phyloP scores from a whole-genome alignment of 2,113 vertebrate genomes.

The Thalassoma bifasciatum region DNA sequence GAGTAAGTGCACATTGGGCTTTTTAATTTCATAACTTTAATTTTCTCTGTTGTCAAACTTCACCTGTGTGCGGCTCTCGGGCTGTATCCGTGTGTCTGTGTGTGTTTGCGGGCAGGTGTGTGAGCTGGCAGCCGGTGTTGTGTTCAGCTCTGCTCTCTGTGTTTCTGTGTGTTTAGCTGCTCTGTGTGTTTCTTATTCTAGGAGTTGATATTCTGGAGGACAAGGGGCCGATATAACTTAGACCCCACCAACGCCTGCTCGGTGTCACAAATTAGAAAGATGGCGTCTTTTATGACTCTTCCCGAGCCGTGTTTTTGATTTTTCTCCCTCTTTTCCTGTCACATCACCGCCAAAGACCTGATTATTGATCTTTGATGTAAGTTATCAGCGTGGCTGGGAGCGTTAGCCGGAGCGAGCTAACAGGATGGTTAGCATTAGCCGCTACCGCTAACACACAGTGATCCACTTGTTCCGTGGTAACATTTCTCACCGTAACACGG shows the following conservation, averaged over 20 bases:
- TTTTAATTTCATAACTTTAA: conserved; percentile 84
- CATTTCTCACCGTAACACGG: conserved; percentile 28
- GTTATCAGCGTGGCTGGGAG: conserved; percentile 69
- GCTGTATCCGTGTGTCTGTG: conserved; percentile 20
- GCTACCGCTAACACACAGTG: conserved; percentile 60
- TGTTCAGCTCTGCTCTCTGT: conserved; percentile 22
- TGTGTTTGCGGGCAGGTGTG: conserved; percentile 38
- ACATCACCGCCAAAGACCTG: conserved; percentile 5
- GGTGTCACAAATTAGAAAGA: conserved; percentile 62
- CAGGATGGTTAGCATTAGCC: conserved; percentile 70
- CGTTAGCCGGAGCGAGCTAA: conserved; percentile 71
- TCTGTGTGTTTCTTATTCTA: conserved; percentile 77
- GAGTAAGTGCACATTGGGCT: conserved; percentile 85
- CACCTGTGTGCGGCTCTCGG: conserved; percentile 19
- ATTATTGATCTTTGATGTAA: conserved; percentile 53
- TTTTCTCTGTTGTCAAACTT: conserved; percentile 75
- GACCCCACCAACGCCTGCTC: conserved; percentile 67
- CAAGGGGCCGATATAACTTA: conserved; percentile 80
- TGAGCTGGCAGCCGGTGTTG: conserved; percentile 30
- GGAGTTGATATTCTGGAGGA: conserved; percentile 82
- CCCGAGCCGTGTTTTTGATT: not conserved
- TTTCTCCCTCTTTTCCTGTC: not conserved
- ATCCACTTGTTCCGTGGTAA: conserved; percentile 75
- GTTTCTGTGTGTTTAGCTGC: conserved; percentile 72
- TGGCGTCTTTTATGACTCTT: conserved; percentile 59